Conservation (phyloP, 2,113 vertebrate species). For the Pristiophorus japonicus region DNA sequence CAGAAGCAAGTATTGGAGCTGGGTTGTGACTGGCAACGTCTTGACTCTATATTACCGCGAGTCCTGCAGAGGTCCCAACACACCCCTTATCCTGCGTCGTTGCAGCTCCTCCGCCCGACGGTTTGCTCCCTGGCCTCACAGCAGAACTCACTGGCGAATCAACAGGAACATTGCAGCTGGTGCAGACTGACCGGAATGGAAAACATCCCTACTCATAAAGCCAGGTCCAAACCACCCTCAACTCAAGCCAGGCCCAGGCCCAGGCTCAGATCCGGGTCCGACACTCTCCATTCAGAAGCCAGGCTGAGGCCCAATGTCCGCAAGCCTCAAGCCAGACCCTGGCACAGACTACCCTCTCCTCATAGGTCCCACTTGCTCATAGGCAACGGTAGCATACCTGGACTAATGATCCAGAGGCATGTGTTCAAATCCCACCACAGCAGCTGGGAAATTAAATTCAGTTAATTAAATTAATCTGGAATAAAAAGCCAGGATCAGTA, state of each 20-base stretch:
- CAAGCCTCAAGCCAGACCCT: too few species aligned
- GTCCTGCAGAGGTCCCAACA: neutral
- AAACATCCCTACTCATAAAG: neutral
- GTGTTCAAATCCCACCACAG: too few species aligned
- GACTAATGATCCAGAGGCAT: too few species aligned
- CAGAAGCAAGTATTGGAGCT: neutral
- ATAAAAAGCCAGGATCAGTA: too few species aligned
- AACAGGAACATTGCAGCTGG: neutral
- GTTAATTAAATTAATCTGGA: too few species aligned
- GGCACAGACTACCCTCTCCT: neutral
- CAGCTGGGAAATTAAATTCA: too few species aligned
- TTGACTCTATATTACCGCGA: neutral
- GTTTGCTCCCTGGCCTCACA: neutral
- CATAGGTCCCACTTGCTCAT: neutral
- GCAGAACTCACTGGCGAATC: neutral
- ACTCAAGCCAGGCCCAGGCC: neutral
- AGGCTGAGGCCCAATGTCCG: too few species aligned
- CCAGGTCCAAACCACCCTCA: neutral
- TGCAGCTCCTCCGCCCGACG: too few species aligned
- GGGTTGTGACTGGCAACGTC: neutral
- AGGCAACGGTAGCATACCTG: too few species aligned
- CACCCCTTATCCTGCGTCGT: neutral
- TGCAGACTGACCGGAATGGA: neutral
- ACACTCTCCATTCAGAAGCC: neutral
- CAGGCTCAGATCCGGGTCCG: neutral